Percentiles rank a stretch among this genome's conserved stretches.
Conservation (phyloP, 53 echinoderm and acorn worm genomes). For the Glandiceps talaboti region DNA sequence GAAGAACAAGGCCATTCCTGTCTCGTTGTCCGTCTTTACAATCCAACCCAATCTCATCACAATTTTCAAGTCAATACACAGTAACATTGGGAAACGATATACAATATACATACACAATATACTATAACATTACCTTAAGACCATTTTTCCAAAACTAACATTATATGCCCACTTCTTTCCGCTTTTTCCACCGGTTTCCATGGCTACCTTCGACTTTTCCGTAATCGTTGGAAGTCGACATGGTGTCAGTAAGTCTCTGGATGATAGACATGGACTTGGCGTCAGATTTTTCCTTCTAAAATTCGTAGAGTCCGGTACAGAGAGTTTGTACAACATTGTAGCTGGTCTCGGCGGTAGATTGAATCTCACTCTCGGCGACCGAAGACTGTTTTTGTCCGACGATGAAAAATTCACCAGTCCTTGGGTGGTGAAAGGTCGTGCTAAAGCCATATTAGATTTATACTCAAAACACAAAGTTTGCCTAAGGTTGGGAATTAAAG, state of each 20-base stretch:
- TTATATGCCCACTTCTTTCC: neutral
- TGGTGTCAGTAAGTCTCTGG: neutral
- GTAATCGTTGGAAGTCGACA: neutral
- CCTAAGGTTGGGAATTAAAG: no score
- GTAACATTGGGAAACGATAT: no score
- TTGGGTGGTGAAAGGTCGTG: neutral
- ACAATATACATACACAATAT: no score
- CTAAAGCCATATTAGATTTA: neutral
- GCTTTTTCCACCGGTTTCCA: neutral
- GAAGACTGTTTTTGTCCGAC: neutral
- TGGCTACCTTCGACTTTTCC: neutral
- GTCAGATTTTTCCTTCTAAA: neutral
- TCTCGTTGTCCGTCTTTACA: no score
- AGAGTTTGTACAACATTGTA: neutral
- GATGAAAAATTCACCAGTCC: neutral
- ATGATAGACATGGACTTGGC: neutral
- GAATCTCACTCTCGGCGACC: neutral
- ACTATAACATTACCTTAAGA: no score
- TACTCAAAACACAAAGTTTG: no score
- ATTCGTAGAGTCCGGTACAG: neutral
- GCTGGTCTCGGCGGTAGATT: neutral
- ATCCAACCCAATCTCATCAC: no score
- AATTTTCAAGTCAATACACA: no score
- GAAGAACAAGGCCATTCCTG: no score
- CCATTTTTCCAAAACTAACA: no score